Percentiles rank a stretch among this genome's conserved stretches.
phyloP scores from a whole-genome alignment of 2,113 vertebrate species.

The Beaufortia kweichowensis region DNA sequence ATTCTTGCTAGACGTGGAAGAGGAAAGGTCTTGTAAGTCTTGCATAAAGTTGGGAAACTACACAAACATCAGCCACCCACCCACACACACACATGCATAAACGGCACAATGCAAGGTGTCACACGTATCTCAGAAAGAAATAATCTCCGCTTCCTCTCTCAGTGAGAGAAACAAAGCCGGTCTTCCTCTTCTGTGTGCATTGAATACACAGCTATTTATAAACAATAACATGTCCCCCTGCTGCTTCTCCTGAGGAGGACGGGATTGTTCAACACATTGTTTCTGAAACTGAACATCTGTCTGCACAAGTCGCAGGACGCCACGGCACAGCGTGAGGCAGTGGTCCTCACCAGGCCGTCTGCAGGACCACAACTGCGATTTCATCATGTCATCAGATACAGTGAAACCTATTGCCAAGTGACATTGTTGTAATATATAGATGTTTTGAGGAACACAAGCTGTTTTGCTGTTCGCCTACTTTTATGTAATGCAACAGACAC shows the following conservation, averaged over 20 bases:
- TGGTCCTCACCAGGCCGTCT: neutral
- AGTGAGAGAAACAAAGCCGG: conserved; percentile 72
- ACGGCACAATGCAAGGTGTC: conserved; percentile 71
- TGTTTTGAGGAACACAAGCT: neutral
- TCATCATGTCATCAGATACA: neutral
- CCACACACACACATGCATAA: conserved; percentile 43
- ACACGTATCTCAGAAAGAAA: conserved; percentile 73
- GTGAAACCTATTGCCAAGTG: neutral
- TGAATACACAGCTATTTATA: conserved; percentile 62
- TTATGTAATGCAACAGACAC: neutral
- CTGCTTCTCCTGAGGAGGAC: conserved; percentile 58
- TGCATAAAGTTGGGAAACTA: conserved; percentile 35
- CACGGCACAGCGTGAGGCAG: conserved; percentile 26
- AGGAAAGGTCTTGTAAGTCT: conserved; percentile 44
- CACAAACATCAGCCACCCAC: conserved; percentile 22
- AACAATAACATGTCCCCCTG: conserved; percentile 68
- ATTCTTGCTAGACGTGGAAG: conserved; percentile 42
- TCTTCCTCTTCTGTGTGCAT: conserved; percentile 64
- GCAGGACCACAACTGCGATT: conserved; percentile 10
- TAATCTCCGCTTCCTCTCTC: conserved; percentile 73
- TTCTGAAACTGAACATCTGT: conserved; percentile 62
- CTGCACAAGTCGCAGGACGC: conserved; percentile 28
- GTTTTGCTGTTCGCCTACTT: neutral
- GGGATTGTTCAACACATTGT: conserved; percentile 62
- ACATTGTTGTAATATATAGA: neutral